Percentiles rank a stretch among this genome's conserved stretches.
phyloP scores from a whole-genome alignment of 37 sponge, comb jelly and placozoan species.

The Dysidea cf. avara region DNA sequence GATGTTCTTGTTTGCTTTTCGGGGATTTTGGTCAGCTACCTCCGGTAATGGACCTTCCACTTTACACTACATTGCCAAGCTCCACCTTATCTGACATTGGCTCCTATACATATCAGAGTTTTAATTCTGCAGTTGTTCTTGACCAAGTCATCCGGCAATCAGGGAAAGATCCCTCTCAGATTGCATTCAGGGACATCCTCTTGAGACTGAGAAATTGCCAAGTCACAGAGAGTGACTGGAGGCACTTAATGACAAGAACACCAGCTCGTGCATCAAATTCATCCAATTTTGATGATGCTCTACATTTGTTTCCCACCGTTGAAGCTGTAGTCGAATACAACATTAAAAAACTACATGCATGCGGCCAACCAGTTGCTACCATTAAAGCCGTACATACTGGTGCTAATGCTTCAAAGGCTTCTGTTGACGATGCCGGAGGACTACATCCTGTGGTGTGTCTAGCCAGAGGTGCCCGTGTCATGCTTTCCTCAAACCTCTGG shows the following conservation, averaged over 20 bases:
- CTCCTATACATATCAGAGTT: background rate
- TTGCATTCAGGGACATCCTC: conserved; percentile 23
- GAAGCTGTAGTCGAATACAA: too few species aligned
- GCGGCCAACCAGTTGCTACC: conserved; percentile 18
- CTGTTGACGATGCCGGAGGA: conserved; percentile 20
- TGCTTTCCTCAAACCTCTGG: conserved; percentile 45
- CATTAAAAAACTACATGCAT: background rate
- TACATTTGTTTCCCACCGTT: conserved; percentile 6
- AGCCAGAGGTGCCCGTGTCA: conserved; percentile 23
- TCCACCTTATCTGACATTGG: conserved; percentile 20
- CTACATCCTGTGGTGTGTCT: conserved; percentile 11
- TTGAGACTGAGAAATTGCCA: conserved; percentile 26
- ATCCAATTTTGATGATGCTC: background rate
- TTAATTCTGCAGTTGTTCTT: conserved; percentile 4
- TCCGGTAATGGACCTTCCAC: conserved; percentile 29
- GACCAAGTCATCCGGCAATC: conserved; percentile 1
- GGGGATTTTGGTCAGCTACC: conserved; percentile 38
- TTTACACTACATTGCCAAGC: conserved; percentile 13
- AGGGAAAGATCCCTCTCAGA: conserved; percentile 15
- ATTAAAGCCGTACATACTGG: conserved; percentile 32
- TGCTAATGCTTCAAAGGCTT: conserved; percentile 1
- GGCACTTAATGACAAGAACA: conserved; percentile 16
- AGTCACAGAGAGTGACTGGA: conserved; percentile 28
- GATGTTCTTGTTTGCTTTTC: conserved; percentile 34
- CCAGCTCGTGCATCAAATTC: background rate